A percentile compares a stretch with the other conserved stretches of the same genome.
phyloP scores from a whole-genome alignment of 2,113 vertebrate species.

The Crocuta crocuta region DNA sequence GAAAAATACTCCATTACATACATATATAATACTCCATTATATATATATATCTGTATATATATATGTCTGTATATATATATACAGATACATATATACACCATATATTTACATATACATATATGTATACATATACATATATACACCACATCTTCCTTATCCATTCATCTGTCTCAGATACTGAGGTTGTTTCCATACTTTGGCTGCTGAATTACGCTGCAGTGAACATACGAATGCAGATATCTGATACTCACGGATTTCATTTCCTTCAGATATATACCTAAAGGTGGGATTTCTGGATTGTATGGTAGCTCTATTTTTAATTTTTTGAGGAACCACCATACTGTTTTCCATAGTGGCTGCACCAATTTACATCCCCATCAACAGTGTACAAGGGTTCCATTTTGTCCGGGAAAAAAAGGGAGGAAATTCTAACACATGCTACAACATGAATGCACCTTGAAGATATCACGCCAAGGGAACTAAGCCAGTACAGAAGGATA shows the following conservation, averaged over 20 bases:
- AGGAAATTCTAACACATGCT: background rate
- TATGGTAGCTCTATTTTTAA: background rate
- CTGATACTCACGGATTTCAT: background rate
- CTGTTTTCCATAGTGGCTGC: background rate
- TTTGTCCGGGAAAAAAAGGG: background rate
- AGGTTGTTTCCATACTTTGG: background rate
- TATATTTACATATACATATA: background rate
- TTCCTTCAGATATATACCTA: background rate
- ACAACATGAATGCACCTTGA: background rate
- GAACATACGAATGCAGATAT: background rate
- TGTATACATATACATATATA: no score
- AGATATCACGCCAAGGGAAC: background rate
- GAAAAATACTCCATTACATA: background rate
- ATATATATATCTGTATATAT: no score
- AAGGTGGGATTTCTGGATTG: background rate
- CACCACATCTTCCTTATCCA: background rate
- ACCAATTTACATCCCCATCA: background rate
- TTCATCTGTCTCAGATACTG: no score
- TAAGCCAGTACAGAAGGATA: background rate
- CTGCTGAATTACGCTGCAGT: background rate
- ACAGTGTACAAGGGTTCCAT: background rate
- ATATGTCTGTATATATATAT: background rate
- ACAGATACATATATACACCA: no score
- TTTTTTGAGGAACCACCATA: background rate
- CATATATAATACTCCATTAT: no score